Percentiles rank a stretch among this genome's conserved stretches.
These are phyloP conservation scores for Heliconius cydno DNA, from an alignment of 2,888 invertebrate genomes.

Conservation along the genomic window DNA sequence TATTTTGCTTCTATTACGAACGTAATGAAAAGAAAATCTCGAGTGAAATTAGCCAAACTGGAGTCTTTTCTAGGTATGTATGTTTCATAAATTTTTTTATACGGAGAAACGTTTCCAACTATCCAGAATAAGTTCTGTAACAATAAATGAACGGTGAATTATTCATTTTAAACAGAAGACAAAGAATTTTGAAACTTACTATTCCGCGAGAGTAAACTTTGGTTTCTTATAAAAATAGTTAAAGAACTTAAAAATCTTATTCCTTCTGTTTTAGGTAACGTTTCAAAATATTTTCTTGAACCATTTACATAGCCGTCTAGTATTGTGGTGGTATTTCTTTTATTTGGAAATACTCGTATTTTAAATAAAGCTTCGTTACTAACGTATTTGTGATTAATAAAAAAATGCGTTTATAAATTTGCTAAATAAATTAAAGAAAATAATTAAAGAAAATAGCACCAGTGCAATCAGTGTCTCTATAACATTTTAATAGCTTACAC, in stretches of 20 bases:
- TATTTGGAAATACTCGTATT: neutral
- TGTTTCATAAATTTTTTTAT: slow-evolving; percentile 32
- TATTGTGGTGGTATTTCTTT: neutral
- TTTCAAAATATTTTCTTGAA: neutral
- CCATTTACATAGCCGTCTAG: neutral
- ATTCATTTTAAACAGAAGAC: slow-evolving; percentile 45
- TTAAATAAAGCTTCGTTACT: neutral
- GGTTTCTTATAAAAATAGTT: slow-evolving; percentile 26
- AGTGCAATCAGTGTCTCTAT: neutral
- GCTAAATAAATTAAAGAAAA: too few relatives aligned
- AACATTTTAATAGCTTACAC: neutral
- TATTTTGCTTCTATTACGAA: neutral
- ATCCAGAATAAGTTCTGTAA: slow-evolving; percentile 43
- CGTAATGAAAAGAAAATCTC: slow-evolving; percentile 32
- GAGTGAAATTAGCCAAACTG: slow-evolving; percentile 32
- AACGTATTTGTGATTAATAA: neutral
- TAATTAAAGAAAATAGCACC: neutral
- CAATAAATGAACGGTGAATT: slow-evolving; percentile 48
- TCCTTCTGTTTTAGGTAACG: neutral
- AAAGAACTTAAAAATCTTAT: slow-evolving; percentile 9
- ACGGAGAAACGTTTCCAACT: slow-evolving; percentile 36
- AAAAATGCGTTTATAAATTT: neutral
- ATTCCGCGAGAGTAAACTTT: slow-evolving; percentile 20
- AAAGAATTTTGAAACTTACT: slow-evolving; percentile 38
- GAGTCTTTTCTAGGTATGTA: slow-evolving; percentile 18